Conservation (phyloP, 2,797 vertebrate genomes). For the Cynodonichthys magdalenae region DNA sequence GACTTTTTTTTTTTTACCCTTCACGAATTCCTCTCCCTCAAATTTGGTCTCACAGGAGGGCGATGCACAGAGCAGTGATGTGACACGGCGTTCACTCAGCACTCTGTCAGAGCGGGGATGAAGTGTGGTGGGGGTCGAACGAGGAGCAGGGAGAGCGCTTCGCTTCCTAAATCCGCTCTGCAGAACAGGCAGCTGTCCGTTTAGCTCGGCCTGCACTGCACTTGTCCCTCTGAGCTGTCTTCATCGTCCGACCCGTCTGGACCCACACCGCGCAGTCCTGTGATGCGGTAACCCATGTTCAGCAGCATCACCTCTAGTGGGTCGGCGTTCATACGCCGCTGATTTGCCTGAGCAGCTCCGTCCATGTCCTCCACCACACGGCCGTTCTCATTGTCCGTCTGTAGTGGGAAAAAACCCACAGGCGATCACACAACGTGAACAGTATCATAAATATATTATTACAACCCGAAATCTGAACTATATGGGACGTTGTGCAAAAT, state of each 20-base stretch:
- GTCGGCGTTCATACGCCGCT: constrained; percentile 97
- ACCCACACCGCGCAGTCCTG: constrained; percentile 90
- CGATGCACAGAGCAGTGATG: constrained; percentile 76
- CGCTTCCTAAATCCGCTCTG: constrained; percentile 58
- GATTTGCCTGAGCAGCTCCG: constrained; percentile 95
- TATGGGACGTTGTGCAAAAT: no score
- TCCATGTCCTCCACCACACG: constrained; percentile 98
- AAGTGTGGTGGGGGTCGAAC: constrained; percentile 44
- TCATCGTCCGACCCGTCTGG: constrained; percentile 93
- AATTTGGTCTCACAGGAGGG: constrained; percentile 52
- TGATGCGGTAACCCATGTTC: constrained; percentile 99
- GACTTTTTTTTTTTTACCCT: no score
- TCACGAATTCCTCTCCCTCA: constrained; percentile 54
- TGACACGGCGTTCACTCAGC: constrained; percentile 70
- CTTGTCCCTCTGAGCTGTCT: constrained; percentile 95
- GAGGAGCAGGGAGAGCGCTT: constrained; percentile 50
- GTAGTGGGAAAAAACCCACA: constrained; percentile 27
- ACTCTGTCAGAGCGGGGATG: constrained; percentile 57
- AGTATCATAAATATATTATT: neutral
- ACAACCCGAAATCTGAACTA: no score
- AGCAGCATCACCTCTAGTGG: constrained; percentile 98
- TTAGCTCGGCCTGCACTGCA: constrained; percentile 98
- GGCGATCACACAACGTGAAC: neutral
- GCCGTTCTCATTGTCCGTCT: constrained; percentile 91
- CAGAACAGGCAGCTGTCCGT: constrained; percentile 32